A percentile compares a stretch with the other conserved stretches of the same genome.
Conservation (phyloP, 2,797 vertebrate species). For the Sylvilagus floridanus region DNA sequence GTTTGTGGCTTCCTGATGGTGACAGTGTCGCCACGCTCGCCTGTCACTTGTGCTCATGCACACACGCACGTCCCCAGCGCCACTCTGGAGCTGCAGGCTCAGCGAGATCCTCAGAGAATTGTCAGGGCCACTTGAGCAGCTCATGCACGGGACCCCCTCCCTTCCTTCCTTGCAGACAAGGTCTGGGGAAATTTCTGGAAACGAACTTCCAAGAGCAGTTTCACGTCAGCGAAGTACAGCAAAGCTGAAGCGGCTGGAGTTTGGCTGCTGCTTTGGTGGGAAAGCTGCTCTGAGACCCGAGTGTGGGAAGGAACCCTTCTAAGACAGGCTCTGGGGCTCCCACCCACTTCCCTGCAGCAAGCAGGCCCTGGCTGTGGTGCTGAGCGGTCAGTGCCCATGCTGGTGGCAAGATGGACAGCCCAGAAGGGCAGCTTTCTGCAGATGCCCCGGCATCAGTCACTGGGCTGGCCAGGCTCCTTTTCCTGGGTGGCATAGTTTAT, state of each 20-base stretch:
- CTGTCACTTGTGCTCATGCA: conserved; percentile 3
- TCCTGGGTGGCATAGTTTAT: background rate
- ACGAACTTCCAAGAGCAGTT: conserved; percentile 52
- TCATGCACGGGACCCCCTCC: background rate
- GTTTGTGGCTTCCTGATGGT: conserved; percentile 66
- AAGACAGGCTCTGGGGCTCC: background rate
- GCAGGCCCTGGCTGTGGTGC: background rate
- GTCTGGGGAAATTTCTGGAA: conserved; percentile 49
- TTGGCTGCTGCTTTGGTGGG: background rate
- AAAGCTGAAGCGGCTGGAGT: background rate
- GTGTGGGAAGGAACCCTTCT: background rate
- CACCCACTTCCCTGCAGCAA: background rate
- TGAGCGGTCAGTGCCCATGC: background rate
- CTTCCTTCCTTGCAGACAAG: conserved; percentile 53
- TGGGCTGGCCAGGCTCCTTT: background rate
- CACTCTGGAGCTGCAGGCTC: background rate
- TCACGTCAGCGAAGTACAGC: background rate
- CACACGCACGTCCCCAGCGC: too few species aligned
- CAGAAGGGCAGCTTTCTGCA: background rate
- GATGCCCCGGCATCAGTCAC: background rate
- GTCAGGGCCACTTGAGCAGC: background rate
- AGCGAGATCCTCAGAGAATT: conserved; percentile 54
- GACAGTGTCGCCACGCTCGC: conserved; percentile 18
- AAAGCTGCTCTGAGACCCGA: background rate
- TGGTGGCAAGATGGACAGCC: background rate